Evolutionary conservation across 2,888 invertebrate species (phyloP).

Genomic region (Bellardia pandia): DNA sequence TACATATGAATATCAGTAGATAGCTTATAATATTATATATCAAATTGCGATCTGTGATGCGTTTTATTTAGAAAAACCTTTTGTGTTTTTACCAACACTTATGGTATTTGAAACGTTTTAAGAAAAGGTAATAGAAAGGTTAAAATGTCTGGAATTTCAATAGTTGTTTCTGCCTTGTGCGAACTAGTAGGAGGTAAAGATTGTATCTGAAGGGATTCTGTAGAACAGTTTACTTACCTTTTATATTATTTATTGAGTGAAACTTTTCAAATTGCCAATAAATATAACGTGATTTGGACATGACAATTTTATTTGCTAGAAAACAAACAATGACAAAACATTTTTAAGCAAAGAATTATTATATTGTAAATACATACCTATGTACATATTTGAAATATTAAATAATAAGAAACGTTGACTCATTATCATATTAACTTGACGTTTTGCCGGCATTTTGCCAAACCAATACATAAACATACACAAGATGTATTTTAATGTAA

Average conservation of each 20-base stretch:
- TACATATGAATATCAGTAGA: background rate
- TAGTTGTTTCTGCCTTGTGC: no score
- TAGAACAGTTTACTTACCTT: no score
- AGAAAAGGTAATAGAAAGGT: no score
- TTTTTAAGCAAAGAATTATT: background rate
- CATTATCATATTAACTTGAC: slow-evolving; percentile 47
- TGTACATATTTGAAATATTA: background rate
- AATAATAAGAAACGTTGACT: slow-evolving; percentile 27
- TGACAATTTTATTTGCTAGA: background rate
- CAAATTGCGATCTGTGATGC: background rate
- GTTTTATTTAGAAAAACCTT: no score
- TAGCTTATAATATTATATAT: background rate
- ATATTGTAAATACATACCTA: background rate
- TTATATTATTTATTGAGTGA: no score
- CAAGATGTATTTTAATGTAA: background rate
- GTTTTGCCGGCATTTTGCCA: slow-evolving; percentile 59
- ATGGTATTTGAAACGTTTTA: no score
- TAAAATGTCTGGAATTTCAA: no score
- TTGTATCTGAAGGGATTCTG: no score
- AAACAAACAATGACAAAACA: background rate
- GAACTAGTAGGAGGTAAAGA: no score
- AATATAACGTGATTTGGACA: background rate
- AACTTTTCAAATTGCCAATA: no score
- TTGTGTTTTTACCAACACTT: no score
- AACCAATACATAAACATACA: slow-evolving; percentile 11